phyloP scores from a whole-genome alignment of 2,797 vertebrate species.

The Pogoniulus pusillus region DNA sequence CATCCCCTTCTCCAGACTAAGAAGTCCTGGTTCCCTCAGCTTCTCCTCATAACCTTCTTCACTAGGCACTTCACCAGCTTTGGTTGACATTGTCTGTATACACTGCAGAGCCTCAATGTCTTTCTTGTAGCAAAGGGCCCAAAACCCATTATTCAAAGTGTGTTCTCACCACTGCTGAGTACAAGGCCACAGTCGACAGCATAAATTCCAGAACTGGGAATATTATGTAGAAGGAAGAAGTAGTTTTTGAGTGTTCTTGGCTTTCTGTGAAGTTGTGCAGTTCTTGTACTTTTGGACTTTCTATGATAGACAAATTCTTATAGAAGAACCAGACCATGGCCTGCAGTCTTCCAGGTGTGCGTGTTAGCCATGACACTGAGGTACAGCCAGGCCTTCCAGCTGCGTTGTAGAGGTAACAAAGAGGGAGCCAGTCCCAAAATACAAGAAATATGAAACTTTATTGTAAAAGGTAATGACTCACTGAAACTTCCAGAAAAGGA shows the following conservation, averaged over 20 bases:
- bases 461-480: not conserved
- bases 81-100: no score
- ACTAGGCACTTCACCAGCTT: no score
- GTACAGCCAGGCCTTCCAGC: not conserved
- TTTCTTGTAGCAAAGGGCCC: no score
- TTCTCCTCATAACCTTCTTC: no score
- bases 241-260: not conserved
- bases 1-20: no score
- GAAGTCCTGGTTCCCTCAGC: no score
- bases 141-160: no score
- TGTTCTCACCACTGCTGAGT: no score
- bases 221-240: not conserved
- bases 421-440: not conserved
- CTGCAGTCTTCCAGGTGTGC: not conserved
- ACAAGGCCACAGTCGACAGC: no score
- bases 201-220: not conserved
- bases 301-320: not conserved
- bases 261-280: not conserved
- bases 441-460: not conserved
- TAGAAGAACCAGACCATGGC: not conserved
- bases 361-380: not conserved
- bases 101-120: no score
- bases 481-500: not conserved
- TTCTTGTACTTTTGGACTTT: not conserved
- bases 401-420: not conserved